Base-by-base conservation (phyloP, 1,140 invertebrate genomes). In the Saxidomus purpurata region DNA sequence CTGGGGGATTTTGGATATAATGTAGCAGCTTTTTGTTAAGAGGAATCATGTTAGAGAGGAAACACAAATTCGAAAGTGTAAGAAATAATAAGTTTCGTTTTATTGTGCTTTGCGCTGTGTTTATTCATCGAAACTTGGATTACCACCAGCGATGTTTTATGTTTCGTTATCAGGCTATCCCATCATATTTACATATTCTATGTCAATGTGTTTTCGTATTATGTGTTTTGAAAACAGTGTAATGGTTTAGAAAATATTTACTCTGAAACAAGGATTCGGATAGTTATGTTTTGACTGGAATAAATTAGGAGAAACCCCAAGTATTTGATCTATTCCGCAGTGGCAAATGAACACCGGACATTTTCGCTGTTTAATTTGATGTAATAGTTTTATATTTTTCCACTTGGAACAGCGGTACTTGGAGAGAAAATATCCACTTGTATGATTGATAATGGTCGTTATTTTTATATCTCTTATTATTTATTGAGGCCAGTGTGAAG, bases 391-490 rank as follows among this genome's bases (percentile, higher is more conserved):
- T 34, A 34, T 28, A 31, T 43, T 85, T 43, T 36, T 85, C 19
- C 67, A 22, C 25, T 49, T 71, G 67, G 34, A 38, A 40, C 49
- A 22, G 28, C 4, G 52, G 25, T 22, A 34, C 38, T 85, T 34
- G 38, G 22, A 25, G n/a, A 63, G 36, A 34, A 67, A 28, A 49
- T 25, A 83, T 80, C 59, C 55, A 63, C 28, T 22, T 25, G 38
- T 25, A 22, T 49, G 63, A 52, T 74, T 67, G 49, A 85, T 85
- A 74, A 76, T 55, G 8, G n/a, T 67, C 61, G 69, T 71, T 31
- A 69, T 71, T 85, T 76, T 85, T 71, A 71, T 85, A 74, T 74
- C 83, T 74, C 34, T 71, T 52, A 85, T 85, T 49, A 47, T 74
- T 71, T 71, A 71, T 49, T 74, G 52, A 4, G 13, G 55, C 8